Base-by-base conservation (phyloP, 2,113 vertebrate genomes). In the Promerops cafer region DNA sequence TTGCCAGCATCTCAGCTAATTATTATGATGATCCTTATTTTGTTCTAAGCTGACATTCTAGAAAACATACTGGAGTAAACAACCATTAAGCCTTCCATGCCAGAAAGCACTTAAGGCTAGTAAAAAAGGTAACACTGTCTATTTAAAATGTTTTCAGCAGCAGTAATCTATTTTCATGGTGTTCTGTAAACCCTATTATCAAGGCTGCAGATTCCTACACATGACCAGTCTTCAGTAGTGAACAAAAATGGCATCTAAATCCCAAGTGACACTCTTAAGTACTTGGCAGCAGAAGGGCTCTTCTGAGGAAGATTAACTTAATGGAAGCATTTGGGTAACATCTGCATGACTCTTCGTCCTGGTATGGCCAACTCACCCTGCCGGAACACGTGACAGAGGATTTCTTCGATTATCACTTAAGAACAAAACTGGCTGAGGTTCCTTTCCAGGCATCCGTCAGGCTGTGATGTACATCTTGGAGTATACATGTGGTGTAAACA, bases 271-370 rank as follows among this genome's bases (percentile, higher is more conserved):
- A 93, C 93, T 96, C 96, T 95, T 96, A 97, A 97, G 96, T 79
- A 94, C 97, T 97, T 96, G 97, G 96, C 95, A 95, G 95, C 97
- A 96, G 93, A 97, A 96, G 96, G 96, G 95, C 93, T 95, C 97
- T 96, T 95, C 96, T 91, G 97, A 98, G 97, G 93, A 97, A 97
- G 97, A 98, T 97, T 97, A 98, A 97, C 97, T 98, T 97, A 96
- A 97, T 97, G 95, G 97, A 97, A 96, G 97, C 96, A 59, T 96
- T 98, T 97, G 81, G 70, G 96, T 96, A 97, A 97, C 97, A 97
- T 96, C 97, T 97, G 95, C 87, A 97, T 95, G 96, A 94, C 84
- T 94, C 94, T 94, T 95, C 76, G 39, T 96, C 89, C 92, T 79
- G 77, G 91, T 88, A 92, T 80, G 89, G 94, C 97, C 89, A 97